A percentile compares a stretch with the other conserved stretches of the same genome.
These are phyloP conservation scores for Orcinus orca DNA, from an alignment of 2,113 vertebrate species.

Conservation along the genomic window DNA sequence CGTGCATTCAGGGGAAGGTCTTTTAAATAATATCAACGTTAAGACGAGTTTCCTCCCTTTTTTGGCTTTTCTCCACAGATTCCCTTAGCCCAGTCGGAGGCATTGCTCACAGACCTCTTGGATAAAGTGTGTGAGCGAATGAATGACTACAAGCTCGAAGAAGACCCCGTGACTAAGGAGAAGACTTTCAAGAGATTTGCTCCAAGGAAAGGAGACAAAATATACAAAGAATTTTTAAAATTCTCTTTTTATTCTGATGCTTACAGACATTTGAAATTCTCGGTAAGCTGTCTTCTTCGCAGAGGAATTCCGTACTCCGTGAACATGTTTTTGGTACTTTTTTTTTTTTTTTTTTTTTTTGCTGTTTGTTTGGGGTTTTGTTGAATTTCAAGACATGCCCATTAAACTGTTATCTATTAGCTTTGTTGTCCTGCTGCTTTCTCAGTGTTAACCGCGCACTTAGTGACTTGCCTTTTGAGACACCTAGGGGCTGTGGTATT, in stretches of 20 bases:
- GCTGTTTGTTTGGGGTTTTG: neutral
- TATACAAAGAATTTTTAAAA: slow-evolving; percentile 83
- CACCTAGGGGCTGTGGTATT: neutral
- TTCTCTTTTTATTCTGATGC: slow-evolving; percentile 85
- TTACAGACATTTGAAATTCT: slow-evolving; percentile 86
- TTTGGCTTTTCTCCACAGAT: slow-evolving; percentile 74
- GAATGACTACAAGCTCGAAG: slow-evolving; percentile 85
- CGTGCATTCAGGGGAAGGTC: neutral
- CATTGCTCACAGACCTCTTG: slow-evolving; percentile 85
- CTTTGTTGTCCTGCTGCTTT: neutral
- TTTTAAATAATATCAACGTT: fast-evolving
- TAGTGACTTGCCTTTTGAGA: slow-evolving; percentile 6
- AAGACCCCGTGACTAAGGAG: slow-evolving; percentile 81
- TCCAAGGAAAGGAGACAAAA: slow-evolving; percentile 78
- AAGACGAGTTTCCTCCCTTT: neutral
- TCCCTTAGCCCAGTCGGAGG: slow-evolving; percentile 86
- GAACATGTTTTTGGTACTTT: neutral
- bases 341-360: neutral
- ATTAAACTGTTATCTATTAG: fast-evolving
- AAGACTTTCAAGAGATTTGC: slow-evolving; percentile 85
- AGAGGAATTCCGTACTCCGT: neutral
- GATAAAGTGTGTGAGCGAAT: slow-evolving; percentile 86
- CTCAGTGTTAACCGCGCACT: neutral
- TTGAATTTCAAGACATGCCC: neutral
- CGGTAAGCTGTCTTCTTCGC: slow-evolving; percentile 79